Evolutionary conservation across 1,140 invertebrate genomes (phyloP), one percentile per base, ranked within the genome.

Genomic region (Megalonaias nervosa): DNA sequence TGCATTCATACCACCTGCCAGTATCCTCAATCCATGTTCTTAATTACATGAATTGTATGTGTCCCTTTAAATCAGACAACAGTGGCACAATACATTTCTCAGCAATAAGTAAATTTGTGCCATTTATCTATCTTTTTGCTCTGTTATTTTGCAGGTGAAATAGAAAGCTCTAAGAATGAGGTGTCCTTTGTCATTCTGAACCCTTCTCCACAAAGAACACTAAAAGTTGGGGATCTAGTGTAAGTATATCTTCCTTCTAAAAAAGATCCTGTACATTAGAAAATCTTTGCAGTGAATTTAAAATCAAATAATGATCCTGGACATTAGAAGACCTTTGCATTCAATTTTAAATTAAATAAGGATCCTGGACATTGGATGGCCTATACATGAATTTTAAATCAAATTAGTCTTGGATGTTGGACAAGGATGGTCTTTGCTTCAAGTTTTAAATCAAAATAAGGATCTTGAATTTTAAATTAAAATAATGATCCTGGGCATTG

Each of bases 161-260:
- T 71, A 71, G 79, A 80, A 48, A 68, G 66, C 15, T 71, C 71
- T 15, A 80, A 71, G 66, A 83, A 81, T 70, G 80, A 81, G 16
- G 59, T 85, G 6, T 87, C 84, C 1, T 89, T 83, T 76, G 81
- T 87, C 12, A 87, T 89, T 60, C 74, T 87, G 19, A 89, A 89
- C 69, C 86, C 87, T 64, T 84, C 82, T 1, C 81, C 85, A 21
- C 82, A 86, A 55, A 77, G 83, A 67, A 82, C 77, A 69, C 81
- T 89, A 1, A 85, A 83, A 75, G 77, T 81, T 66, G 86, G 86
- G 14, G 87, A 89, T 69, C 81, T 87, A 67, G 80, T 89, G 86
- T 87, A 84, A 84, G 87, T 84, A 66, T 48, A 3, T 48, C 11
- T 62, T 62, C 9, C 6, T 0, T 14, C 4, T 62, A 62, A 62